Conservation (phyloP, 2,797 vertebrate species). For the Danio kyathit region DNA sequence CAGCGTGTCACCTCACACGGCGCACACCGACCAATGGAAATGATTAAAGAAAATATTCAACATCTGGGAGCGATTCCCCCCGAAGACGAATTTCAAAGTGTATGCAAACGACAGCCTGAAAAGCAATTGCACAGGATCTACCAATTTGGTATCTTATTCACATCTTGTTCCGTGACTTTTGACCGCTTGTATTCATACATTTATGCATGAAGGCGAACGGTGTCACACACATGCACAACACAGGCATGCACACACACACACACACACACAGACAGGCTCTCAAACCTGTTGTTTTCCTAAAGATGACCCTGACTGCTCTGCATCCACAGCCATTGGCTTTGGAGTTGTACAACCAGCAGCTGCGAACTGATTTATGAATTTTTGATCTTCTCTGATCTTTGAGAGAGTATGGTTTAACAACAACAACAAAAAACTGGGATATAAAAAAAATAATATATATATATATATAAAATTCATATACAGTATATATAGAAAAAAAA, state of each 20-base stretch:
- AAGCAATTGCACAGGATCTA: slow-evolving; percentile 80
- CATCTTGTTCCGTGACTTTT: slow-evolving; percentile 73
- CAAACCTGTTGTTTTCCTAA: slow-evolving; percentile 7
- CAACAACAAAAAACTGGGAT: too few species aligned
- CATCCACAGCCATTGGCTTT: slow-evolving; percentile 9
- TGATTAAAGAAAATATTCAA: slow-evolving; percentile 82
- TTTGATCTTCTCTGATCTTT: background rate
- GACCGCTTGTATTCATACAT: slow-evolving; percentile 67
- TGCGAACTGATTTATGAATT: slow-evolving; percentile 17
- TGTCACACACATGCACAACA: slow-evolving; percentile 6
- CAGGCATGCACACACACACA: background rate
- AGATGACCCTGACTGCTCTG: slow-evolving; percentile 5
- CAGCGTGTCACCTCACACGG: slow-evolving; percentile 75
- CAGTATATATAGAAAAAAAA: too few species aligned
- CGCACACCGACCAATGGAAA: slow-evolving; percentile 72
- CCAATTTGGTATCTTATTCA: slow-evolving; percentile 77
- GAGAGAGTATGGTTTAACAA: background rate
- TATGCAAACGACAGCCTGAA: slow-evolving; percentile 71
- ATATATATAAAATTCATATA: too few species aligned
- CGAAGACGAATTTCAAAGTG: slow-evolving; percentile 79
- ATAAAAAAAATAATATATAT: too few species aligned
- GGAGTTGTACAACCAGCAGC: slow-evolving; percentile 33
- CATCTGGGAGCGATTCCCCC: slow-evolving; percentile 82
- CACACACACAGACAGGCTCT: background rate
- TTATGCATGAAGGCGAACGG: slow-evolving; percentile 61